Conservation (phyloP, 2,113 vertebrate genomes). For the Heptranchias perlo region DNA sequence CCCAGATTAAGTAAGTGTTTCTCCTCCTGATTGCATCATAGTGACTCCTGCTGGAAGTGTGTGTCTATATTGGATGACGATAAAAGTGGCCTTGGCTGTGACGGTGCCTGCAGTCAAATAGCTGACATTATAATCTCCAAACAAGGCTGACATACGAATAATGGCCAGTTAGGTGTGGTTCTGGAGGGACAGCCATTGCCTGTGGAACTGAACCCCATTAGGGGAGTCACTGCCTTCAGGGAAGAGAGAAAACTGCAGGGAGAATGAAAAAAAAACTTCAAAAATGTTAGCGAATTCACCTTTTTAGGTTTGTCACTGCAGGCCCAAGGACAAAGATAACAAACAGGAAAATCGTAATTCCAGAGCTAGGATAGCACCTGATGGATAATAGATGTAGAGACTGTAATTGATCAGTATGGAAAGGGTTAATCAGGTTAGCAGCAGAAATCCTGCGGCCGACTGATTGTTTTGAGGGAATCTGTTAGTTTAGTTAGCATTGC, state of each 20-base stretch:
- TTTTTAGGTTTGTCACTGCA: neutral
- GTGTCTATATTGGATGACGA: neutral
- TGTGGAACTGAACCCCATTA: neutral
- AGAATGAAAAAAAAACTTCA: neutral
- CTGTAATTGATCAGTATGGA: neutral
- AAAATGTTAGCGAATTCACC: neutral
- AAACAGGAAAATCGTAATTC: neutral
- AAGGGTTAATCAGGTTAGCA: neutral
- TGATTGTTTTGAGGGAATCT: neutral
- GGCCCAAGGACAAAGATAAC: neutral
- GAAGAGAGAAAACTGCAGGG: neutral
- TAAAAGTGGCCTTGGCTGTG: neutral
- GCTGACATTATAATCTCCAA: too few species aligned
- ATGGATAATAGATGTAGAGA: neutral
- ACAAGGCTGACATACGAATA: neutral
- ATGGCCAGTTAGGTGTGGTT: neutral
- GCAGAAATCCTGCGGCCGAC: neutral
- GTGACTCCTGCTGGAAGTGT: neutral
- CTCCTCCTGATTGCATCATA: neutral
- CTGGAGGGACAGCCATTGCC: neutral
- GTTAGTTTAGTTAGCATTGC: neutral
- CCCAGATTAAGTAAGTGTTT: neutral
- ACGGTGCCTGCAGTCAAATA: neutral
- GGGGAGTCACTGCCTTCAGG: neutral
- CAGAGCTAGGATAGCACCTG: neutral